Base-by-base conservation (phyloP, 1,140 invertebrate genomes). In the Ceratosolen solmsi region DNA sequence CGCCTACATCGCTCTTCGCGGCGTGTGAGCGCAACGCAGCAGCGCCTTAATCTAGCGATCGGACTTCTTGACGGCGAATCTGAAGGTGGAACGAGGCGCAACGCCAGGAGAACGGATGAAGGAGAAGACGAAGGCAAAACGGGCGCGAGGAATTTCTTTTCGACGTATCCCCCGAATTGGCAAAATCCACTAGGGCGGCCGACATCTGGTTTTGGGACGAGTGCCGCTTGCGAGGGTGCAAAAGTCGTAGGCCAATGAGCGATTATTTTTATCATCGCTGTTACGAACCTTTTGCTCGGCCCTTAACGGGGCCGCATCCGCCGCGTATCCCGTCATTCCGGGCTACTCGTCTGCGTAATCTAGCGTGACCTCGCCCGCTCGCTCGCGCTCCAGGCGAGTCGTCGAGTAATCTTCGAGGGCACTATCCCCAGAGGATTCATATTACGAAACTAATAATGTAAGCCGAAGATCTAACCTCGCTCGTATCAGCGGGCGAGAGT, bases 1-100 rank as follows among this genome's bases (percentile, higher is more conserved):
- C n/a, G n/a, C n/a, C n/a, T n/a, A n/a, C n/a, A n/a, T n/a, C n/a
- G n/a, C n/a, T n/a, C n/a, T n/a, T 68, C 36, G 33, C 13, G 17
- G 49, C 30, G 9, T 46, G 70, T 38, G 25, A 65, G 71, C 71
- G 68, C 65, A 82, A 65, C 79, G 38, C 82, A 82, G n/a, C n/a
- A n/a, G 63, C 82, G 79, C 71, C 85, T 82, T 72, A 77, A 60
- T 63, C 49, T 70, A 70, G 86, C 84, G 86, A 87, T 86, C 86
- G 85, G 86, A 87, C 79, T 87, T n/a, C n/a, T n/a, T 84, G 72
- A 79, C 25, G 36, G 15, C 72, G 54, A 1, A 33, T 36, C 36
- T 4, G 1, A 25, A 80, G 65, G 51, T 25, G 15, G n/a, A n/a
- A n/a, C 17, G 20, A 73, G 33, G n/a, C 8, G 41, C 73, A 36